Evolutionary conservation across 2,888 invertebrate genomes (phyloP).

Genomic region (Xanthia togata): DNA sequence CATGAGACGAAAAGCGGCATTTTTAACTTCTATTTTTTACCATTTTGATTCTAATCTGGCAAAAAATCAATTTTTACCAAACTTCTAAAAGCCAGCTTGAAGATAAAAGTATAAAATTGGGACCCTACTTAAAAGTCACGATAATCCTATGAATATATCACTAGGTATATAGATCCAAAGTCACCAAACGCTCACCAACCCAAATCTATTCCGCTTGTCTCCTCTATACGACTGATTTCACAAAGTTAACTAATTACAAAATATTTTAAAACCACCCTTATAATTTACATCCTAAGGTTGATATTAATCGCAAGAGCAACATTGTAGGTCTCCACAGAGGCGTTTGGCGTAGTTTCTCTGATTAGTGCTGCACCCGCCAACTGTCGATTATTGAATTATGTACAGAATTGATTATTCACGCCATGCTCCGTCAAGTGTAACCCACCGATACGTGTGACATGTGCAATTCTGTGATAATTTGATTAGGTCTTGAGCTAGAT

Average conservation of each 20-base stretch:
- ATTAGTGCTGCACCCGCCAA: conserved; percentile 78
- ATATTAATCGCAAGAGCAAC: conserved; percentile 49
- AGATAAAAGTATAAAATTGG: conserved; percentile 30
- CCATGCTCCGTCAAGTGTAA: conserved; percentile 72
- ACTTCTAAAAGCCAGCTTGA: neutral
- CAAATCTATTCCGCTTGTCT: conserved; percentile 80
- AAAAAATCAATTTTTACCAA: neutral
- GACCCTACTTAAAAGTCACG: conserved; percentile 13
- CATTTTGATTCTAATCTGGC: neutral
- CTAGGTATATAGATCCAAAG: conserved; percentile 68
- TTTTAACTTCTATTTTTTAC: neutral
- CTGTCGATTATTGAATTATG: conserved; percentile 78
- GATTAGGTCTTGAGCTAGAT: conserved; percentile 23
- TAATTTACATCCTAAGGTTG: conserved; percentile 27
- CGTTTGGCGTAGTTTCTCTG: conserved; percentile 74
- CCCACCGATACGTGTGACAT: conserved; percentile 48
- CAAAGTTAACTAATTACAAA: conserved; percentile 66
- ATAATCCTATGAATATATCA: conserved; percentile 48
- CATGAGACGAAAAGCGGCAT: neutral
- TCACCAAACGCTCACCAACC: conserved; percentile 75
- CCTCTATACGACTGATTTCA: conserved; percentile 73
- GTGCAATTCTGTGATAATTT: conserved; percentile 21
- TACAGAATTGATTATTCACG: conserved; percentile 77
- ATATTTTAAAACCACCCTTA: conserved; percentile 61
- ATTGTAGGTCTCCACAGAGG: conserved; percentile 68